Conservation (phyloP, 2,888 invertebrate genomes). For the Acleris literana region DNA sequence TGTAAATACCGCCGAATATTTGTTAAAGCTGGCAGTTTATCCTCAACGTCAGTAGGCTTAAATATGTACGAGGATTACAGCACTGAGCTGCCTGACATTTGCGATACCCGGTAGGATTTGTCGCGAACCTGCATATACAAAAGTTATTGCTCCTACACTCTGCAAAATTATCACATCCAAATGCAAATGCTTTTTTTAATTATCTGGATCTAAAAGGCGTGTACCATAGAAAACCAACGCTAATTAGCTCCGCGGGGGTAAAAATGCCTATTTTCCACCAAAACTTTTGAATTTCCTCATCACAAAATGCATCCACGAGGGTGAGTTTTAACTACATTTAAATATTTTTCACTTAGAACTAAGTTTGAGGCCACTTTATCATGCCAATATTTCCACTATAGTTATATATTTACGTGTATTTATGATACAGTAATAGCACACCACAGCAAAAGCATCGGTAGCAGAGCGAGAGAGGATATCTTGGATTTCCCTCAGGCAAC, state of each 20-base stretch:
- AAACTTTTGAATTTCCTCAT: conserved; percentile 23
- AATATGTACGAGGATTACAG: conserved; percentile 29
- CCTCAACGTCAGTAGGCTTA: conserved; percentile 19
- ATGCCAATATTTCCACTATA: not conserved
- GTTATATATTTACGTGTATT: not conserved
- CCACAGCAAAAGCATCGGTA: conserved; percentile 16
- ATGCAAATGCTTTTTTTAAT: too few species aligned
- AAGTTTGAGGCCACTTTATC: not conserved
- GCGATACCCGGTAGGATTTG: conserved; percentile 24
- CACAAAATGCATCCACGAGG: conserved; percentile 7
- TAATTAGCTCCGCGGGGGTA: conserved; percentile 24
- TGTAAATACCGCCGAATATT: not conserved
- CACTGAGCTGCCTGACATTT: conserved; percentile 19
- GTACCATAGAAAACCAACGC: not conserved
- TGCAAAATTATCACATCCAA: not conserved
- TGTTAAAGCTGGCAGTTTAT: conserved; percentile 7
- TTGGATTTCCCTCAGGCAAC: conserved; percentile 31
- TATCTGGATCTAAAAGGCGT: not conserved
- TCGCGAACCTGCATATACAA: conserved; percentile 10
- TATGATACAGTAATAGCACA: not conserved
- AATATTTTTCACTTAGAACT: conserved; percentile 6
- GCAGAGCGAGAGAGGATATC: conserved; percentile 18
- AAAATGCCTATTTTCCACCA: conserved; percentile 19
- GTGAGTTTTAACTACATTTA: conserved; percentile 12
- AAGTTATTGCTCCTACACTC: not conserved